Conservation (phyloP, 2,888 invertebrate genomes). For the Chrysomela aeneicollis region DNA sequence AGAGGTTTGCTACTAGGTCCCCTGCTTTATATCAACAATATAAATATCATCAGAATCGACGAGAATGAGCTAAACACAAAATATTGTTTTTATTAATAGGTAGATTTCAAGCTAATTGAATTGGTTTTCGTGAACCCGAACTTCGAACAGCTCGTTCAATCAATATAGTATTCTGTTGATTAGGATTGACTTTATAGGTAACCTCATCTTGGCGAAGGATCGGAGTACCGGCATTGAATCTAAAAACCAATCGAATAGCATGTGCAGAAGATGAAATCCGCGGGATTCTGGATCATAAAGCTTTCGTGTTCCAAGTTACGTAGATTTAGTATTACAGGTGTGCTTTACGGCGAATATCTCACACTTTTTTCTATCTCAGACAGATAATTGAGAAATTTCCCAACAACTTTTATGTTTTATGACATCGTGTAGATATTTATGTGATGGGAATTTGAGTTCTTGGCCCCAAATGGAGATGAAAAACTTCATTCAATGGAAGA, state of each 20-base stretch:
- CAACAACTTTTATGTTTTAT: conserved; percentile 47
- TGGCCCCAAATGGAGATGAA: conserved; percentile 21
- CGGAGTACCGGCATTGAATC: conserved; percentile 6
- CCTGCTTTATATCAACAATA: too few species aligned
- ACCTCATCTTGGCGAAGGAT: neutral
- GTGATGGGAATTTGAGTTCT: conserved; percentile 34
- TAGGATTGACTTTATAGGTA: neutral
- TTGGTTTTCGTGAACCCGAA: too few species aligned
- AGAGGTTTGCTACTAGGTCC: too few species aligned
- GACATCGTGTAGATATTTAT: conserved; percentile 43
- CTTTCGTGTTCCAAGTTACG: conserved; percentile 35
- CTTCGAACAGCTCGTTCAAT: too few species aligned
- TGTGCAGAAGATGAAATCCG: conserved; percentile 27
- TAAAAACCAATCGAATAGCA: conserved; percentile 20
- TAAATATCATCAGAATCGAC: too few species aligned
- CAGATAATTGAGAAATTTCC: conserved; percentile 53
- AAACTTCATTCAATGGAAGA: conserved; percentile 38
- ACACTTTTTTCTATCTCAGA: conserved; percentile 44
- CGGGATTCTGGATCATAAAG: conserved; percentile 34
- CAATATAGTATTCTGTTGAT: too few species aligned
- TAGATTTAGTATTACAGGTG: conserved; percentile 49
- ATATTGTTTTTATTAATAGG: too few species aligned
- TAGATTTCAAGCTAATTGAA: too few species aligned
- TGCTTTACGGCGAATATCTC: conserved; percentile 47
- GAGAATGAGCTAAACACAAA: too few species aligned